Evolutionary conservation across 2,888 invertebrate genomes (phyloP).

Genomic region (Cantharis flavilabris): DNA sequence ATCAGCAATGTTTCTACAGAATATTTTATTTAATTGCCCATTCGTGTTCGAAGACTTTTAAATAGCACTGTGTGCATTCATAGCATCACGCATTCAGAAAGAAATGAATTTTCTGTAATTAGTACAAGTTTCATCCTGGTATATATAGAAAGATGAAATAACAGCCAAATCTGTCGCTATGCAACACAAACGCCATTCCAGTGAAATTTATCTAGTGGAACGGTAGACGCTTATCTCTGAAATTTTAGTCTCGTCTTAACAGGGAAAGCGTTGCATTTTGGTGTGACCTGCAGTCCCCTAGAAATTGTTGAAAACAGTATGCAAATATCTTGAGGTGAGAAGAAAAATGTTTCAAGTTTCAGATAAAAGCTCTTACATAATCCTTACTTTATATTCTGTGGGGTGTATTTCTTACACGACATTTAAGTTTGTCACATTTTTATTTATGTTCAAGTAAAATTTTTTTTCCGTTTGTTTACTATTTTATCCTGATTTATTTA

Average conservation of each 20-base stretch:
- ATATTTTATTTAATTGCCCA: no score
- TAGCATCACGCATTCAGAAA: not conserved
- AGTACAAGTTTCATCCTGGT: not conserved
- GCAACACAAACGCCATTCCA: not conserved
- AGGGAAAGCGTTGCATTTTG: constrained; percentile 1
- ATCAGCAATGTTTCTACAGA: no score
- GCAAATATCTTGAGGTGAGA: constrained; percentile 23
- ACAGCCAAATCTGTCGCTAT: constrained; percentile 16
- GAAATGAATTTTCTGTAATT: not conserved
- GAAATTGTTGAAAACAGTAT: constrained; percentile 16
- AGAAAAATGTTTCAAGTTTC: constrained; percentile 29
- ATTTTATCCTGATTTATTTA: not conserved
- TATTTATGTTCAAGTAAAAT: not conserved
- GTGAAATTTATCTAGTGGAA: constrained; percentile 5
- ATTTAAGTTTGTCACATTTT: constrained; percentile 8
- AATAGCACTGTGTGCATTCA: no score
- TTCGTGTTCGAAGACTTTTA: no score
- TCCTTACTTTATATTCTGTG: constrained; percentile 24
- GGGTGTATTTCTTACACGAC: constrained; percentile 15
- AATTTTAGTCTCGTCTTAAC: constrained; percentile 5
- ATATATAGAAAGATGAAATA: constrained; percentile 3
- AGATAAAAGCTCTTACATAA: constrained; percentile 26
- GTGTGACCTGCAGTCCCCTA: constrained; percentile 16
- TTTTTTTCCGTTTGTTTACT: not conserved
- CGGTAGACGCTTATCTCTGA: constrained; percentile 9